phyloP scores from a whole-genome alignment of 1,140 invertebrate genomes.

The Thaumetopoea pityocampa region DNA sequence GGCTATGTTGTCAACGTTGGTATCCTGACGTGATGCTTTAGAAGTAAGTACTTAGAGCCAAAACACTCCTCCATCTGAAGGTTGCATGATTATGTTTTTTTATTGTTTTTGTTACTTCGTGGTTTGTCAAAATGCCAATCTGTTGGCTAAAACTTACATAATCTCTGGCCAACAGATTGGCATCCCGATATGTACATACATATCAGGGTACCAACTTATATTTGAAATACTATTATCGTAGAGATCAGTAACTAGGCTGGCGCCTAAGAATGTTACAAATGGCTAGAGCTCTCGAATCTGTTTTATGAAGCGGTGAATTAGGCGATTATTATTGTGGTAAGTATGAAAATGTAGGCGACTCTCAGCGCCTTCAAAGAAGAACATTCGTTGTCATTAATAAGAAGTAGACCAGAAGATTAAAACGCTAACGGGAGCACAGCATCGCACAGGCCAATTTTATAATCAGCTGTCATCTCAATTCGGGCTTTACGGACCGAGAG shows the following conservation, averaged over 20 bases:
- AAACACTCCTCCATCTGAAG: too few species aligned
- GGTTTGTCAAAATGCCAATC: too few species aligned
- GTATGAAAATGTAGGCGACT: slow-evolving; percentile 15
- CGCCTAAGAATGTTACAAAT: slow-evolving; percentile 48
- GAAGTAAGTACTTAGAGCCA: too few species aligned
- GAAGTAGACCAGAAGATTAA: slow-evolving; percentile 26
- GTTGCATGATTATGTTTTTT: too few species aligned
- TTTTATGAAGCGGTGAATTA: slow-evolving; percentile 20
- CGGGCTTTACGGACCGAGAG: slow-evolving; percentile 46
- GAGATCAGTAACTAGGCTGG: slow-evolving; percentile 57
- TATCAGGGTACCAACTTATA: slow-evolving; percentile 25
- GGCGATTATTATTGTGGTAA: slow-evolving; percentile 17
- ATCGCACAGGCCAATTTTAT: slow-evolving; percentile 19
- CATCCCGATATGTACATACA: background rate
- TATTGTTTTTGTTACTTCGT: too few species aligned
- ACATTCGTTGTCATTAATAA: slow-evolving; percentile 35
- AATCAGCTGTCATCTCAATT: slow-evolving; percentile 10
- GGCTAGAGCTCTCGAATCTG: slow-evolving; percentile 51
- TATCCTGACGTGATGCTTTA: slow-evolving; percentile 11
- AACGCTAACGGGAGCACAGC: slow-evolving; percentile 26
- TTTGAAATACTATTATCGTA: slow-evolving; percentile 49
- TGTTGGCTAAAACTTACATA: too few species aligned
- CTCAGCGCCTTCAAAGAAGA: slow-evolving; percentile 21
- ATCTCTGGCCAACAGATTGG: too few species aligned
- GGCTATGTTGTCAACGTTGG: slow-evolving; percentile 39